A percentile compares a stretch with the other conserved stretches of the same genome.
These are phyloP conservation scores for Python bivittatus DNA, from an alignment of 2,113 vertebrate species.

Conservation along the genomic window DNA sequence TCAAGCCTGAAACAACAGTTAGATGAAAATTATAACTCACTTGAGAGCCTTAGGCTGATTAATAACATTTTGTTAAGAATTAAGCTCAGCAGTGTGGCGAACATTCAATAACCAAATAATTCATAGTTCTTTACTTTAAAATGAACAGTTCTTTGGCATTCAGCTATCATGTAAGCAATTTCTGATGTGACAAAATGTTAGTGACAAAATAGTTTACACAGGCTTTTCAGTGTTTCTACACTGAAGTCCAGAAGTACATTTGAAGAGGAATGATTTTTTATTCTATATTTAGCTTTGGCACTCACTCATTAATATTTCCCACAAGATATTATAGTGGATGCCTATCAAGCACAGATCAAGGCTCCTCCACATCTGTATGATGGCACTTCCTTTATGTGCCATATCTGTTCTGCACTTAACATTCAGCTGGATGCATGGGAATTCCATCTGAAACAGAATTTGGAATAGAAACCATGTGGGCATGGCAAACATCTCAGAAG, in stretches of 20 bases:
- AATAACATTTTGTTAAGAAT: slow-evolving; percentile 11
- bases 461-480: neutral
- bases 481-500: no score
- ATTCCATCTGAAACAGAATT: neutral
- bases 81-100: slow-evolving; percentile 3
- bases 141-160: neutral
- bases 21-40: neutral
- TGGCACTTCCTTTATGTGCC: neutral
- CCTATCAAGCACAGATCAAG: neutral
- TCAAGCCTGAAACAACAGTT: neutral
- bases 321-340: neutral
- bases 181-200: neutral
- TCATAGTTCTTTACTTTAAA: neutral
- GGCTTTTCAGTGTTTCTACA: neutral
- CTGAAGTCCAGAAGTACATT: neutral
- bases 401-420: neutral
- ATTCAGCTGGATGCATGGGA: neutral
- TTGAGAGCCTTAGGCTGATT: neutral
- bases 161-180: neutral
- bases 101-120: neutral
- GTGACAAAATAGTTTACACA: neutral
- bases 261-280: neutral
- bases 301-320: neutral
- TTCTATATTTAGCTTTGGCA: neutral
- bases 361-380: neutral